Evolutionary conservation across 2,797 vertebrate genomes (phyloP).

Genomic region (Pristis pectinata): DNA sequence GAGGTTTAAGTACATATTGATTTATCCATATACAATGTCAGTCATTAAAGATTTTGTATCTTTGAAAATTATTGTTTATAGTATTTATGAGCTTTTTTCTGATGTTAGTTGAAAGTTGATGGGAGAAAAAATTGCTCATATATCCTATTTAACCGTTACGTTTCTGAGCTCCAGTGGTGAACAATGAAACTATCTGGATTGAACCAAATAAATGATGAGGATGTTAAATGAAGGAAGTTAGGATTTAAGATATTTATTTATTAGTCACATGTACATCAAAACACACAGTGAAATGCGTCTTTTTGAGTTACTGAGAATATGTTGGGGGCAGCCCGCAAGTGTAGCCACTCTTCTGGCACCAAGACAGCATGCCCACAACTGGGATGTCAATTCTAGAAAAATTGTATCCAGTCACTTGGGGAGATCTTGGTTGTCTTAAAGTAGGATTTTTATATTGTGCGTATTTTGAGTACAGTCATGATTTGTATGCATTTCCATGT

Average conservation of each 20-base stretch:
- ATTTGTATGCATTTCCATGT: background rate
- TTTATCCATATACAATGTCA: no score
- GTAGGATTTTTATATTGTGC: background rate
- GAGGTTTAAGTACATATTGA: no score
- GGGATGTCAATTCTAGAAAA: background rate
- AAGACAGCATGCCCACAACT: no score
- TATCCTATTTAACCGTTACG: background rate
- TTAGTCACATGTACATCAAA: no score
- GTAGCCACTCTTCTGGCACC: no score
- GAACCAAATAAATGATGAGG: background rate
- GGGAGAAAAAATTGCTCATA: background rate
- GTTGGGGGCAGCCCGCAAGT: no score
- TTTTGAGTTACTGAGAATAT: no score
- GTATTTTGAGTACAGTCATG: background rate
- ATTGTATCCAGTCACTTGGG: background rate
- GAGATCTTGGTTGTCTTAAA: background rate
- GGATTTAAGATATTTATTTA: no score
- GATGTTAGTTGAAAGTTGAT: background rate
- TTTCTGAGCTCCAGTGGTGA: background rate
- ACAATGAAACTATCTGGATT: background rate
- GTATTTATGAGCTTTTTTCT: background rate
- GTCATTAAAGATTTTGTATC: background rate
- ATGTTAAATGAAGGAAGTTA: background rate
- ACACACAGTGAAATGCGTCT: no score
- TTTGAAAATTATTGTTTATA: background rate